phyloP scores from a whole-genome alignment of 1,140 invertebrate species.

The Bombus turneri region DNA sequence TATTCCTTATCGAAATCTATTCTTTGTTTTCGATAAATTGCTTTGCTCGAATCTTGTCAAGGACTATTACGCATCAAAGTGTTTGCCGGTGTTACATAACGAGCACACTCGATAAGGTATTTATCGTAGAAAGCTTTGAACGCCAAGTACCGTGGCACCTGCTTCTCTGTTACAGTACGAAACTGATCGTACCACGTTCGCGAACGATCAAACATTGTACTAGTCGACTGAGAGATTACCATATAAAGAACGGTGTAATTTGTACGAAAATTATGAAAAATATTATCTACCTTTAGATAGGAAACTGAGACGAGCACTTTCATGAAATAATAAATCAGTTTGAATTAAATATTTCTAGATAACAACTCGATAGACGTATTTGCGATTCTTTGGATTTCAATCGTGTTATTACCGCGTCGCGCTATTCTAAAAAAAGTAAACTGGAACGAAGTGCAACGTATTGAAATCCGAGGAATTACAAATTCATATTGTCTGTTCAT shows the following conservation, averaged over 20 bases:
- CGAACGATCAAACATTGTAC: neutral
- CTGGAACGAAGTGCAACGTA: too few relatives aligned
- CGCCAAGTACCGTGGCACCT: neutral
- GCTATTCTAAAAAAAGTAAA: too few relatives aligned
- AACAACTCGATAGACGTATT: too few relatives aligned
- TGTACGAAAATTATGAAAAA: neutral
- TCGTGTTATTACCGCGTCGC: too few relatives aligned
- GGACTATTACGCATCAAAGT: neutral
- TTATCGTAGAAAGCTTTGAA: neutral
- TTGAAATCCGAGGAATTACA: too few relatives aligned
- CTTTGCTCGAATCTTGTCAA: neutral
- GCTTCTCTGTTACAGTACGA: neutral
- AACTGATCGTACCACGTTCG: neutral
- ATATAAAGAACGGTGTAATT: neutral
- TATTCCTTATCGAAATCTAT: neutral
- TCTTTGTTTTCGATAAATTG: neutral
- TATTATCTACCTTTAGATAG: neutral
- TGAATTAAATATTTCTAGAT: too few relatives aligned
- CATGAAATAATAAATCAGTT: too few relatives aligned
- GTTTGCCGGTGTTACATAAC: neutral
- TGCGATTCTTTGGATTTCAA: too few relatives aligned
- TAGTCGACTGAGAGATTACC: neutral
- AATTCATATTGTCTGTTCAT: too few relatives aligned
- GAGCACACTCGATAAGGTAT: conserved; percentile 4
- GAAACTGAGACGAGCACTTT: too few relatives aligned